Evolutionary conservation across 2,888 invertebrate genomes (phyloP), one percentile per base, ranked within the genome.

Genomic region (Oscheius sp.): DNA sequence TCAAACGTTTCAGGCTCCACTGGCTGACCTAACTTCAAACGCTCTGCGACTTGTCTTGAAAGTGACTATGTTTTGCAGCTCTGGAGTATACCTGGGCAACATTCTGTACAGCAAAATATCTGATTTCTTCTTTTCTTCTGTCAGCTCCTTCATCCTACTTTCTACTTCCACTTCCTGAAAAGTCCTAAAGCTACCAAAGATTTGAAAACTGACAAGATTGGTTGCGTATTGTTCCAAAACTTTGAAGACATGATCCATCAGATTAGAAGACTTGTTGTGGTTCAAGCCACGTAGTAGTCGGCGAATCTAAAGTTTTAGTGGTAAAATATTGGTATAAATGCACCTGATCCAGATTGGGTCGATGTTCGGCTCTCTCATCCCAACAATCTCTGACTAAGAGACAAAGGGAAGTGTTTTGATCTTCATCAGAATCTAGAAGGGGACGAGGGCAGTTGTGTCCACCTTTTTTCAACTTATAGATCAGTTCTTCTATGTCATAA

Each of bases 201-300:
- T 33, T 33, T 63, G n/a, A 29, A 42, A 42, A 42, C 42, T 42
- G 3, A 42, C 42, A 33, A 86, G 65, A 58, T 79, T 84, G 13
- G 77, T 75, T 0, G 85, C 85, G 63, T 85, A 84, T 50, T 82
- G 80, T 55, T 84, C 84, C 21, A 85, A 73, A 11, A 84, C 79
- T 59, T 79, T 80, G 74, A 85, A 85, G 3, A 85, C 86, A 51
- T 86, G 86, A 62, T 86, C 86, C 86, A 86, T 86, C 29, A 86
- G 71, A 66, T 84, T 84, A 37, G 77, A 65, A 1, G 74, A 74
- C 13, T 77, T 60, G n/a, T 63, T 48, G 3, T 32, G 51, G 65
- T 50, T 65, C 48, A 65, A 48, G 21, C 51, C 65, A 48, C 51
- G 51, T 48, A 65, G 65, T 21, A 65, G 51, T 9, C 65, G 59